These are phyloP conservation scores for Leptinotarsa tumamoca DNA, from an alignment of 2,888 invertebrate genomes.

Conservation along the genomic window DNA sequence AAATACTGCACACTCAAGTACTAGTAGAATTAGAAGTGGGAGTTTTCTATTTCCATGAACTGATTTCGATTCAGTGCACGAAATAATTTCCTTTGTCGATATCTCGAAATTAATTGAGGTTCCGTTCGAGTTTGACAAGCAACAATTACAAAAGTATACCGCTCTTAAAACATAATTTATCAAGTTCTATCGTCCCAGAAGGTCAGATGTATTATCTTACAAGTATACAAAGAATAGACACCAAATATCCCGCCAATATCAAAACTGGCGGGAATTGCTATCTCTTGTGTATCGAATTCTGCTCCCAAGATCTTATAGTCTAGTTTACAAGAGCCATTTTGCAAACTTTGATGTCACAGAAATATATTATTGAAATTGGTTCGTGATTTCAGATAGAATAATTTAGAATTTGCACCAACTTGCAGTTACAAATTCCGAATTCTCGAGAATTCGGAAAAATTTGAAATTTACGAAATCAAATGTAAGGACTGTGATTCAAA, in stretches of 20 bases:
- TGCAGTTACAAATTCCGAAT: too few relatives aligned
- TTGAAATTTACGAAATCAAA: too few relatives aligned
- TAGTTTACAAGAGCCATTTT: too few relatives aligned
- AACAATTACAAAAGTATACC: conserved; percentile 21
- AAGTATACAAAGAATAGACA: conserved; percentile 25
- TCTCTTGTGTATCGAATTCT: conserved; percentile 21
- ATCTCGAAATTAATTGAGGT: conserved; percentile 23
- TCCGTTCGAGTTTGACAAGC: conserved; percentile 22
- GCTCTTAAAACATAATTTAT: conserved; percentile 27
- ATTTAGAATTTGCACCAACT: too few relatives aligned
- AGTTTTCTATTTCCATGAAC: too few relatives aligned
- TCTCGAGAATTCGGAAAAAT: too few relatives aligned
- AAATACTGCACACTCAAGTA: too few relatives aligned
- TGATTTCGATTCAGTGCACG: not conserved
- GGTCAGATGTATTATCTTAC: conserved; percentile 34
- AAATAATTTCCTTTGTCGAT: not conserved
- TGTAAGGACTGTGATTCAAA: too few relatives aligned
- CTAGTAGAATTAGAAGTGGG: too few relatives aligned
- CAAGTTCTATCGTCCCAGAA: conserved; percentile 20
- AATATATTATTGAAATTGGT: too few relatives aligned
- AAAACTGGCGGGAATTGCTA: conserved; percentile 31
- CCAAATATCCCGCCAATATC: conserved; percentile 30
- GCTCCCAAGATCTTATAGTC: not conserved
- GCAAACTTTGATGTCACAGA: too few relatives aligned
- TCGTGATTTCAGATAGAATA: too few relatives aligned